Base-by-base conservation (phyloP, 2,888 invertebrate species). In the Cybosia mesomella region DNA sequence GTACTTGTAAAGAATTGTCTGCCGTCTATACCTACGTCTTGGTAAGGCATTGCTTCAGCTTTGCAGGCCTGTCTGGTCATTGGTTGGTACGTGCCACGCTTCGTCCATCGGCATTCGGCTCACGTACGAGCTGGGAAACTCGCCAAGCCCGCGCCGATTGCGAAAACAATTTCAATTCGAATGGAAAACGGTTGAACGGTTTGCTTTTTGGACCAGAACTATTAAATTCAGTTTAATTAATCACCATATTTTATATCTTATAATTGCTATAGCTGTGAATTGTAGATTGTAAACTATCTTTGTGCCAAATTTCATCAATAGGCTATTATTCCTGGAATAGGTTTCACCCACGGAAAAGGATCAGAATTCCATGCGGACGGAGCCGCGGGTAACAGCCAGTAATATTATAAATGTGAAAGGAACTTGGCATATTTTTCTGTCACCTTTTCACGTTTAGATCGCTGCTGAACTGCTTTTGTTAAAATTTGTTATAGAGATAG, bases 111-210 rank as follows among this genome's bases (percentile, higher is more conserved):
- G 83, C 72, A 85, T 61, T 83, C 28, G 70, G 66, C 76, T 54
- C 85, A 86, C 85, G 85, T 85, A 80, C 70, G 8, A 59, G 68
- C 71, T 79, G 82, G 84, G 85, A 81, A 78, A 67, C 76, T 76
- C 77, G 84, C 86, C 84, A 83, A 82, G 67, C 69, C 70, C 73
- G 75, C 73, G 75, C 81, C 82, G 82, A 82, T 82, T 80, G 82
- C 70, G 79, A 83, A 84, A 84, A 84, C 84, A 85, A 85, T 84
- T 83, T 84, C 77, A 71, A 68, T 76, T 78, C 79, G 79, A 77
- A 82, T 79, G 74, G 74, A 71, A 75, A 76, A 72, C 78, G 75
- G 79, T 80, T 71, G 73, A 73, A 77, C 75, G 70, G 74, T 28
- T 5, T 2, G 70, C 79, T 75, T 75, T 76, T 76, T 76, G 67